phyloP scores from a whole-genome alignment of 2,797 vertebrate species.

The Hydrophis major region DNA sequence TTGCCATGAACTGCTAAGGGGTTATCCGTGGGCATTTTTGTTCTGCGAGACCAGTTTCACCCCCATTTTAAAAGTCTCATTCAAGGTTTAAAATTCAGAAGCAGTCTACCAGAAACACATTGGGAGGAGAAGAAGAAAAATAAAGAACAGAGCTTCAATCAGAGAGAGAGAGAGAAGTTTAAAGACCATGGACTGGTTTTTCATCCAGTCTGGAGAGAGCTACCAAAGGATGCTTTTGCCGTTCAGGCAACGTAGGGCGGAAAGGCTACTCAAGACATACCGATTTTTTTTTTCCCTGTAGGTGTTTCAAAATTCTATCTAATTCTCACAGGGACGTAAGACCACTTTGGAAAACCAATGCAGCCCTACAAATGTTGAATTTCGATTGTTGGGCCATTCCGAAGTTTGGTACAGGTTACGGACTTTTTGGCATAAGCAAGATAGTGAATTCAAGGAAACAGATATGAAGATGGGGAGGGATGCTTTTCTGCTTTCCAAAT shows the following conservation, averaged over 20 bases:
- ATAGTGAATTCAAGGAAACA: background rate
- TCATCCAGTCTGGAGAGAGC: background rate
- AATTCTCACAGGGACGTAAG: background rate
- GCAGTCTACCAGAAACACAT: background rate
- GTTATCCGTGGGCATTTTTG: no score
- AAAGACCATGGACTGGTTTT: background rate
- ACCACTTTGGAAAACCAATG: no score
- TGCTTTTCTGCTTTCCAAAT: background rate
- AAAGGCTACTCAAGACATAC: background rate
- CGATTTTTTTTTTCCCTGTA: fast-evolving
- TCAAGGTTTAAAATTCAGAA: background rate
- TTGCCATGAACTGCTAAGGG: background rate
- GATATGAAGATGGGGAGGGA: background rate
- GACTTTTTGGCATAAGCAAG: background rate
- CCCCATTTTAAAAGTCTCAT: background rate
- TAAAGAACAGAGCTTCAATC: background rate
- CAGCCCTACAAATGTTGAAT: background rate
- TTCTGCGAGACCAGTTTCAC: background rate
- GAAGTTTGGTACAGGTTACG: background rate
- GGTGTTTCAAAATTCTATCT: background rate
- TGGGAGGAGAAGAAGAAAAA: no score
- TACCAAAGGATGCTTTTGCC: background rate
- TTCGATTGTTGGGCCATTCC: background rate
- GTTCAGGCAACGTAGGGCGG: background rate
- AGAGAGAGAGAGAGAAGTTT: background rate